A percentile compares a stretch with the other conserved stretches of the same genome.
Conservation (phyloP, 1,140 invertebrate species). For the Cherax destructor region DNA sequence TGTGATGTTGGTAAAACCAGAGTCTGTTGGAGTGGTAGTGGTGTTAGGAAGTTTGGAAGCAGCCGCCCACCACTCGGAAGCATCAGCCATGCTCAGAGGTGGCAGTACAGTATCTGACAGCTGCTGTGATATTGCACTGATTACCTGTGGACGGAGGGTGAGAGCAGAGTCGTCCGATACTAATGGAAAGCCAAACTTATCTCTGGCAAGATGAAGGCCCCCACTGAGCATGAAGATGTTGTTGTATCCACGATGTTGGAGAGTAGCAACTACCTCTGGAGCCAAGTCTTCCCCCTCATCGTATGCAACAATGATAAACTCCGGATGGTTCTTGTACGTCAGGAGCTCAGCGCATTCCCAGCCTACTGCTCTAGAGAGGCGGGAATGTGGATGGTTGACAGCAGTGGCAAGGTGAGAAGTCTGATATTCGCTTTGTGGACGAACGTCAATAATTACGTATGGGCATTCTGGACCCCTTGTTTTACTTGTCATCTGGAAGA, state of each 20-base stretch:
- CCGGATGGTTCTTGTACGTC: conserved; percentile 76
- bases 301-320: conserved; percentile 78
- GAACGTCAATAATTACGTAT: conserved; percentile 78
- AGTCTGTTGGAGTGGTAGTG: neutral
- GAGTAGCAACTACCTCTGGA: conserved; percentile 75
- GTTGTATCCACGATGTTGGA: conserved; percentile 78
- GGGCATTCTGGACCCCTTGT: conserved; percentile 72
- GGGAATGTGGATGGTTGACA: conserved; percentile 75
- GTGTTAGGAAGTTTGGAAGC: neutral
- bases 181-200: conserved; percentile 66
- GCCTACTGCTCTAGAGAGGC: conserved; percentile 76
- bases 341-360: conserved; percentile 77
- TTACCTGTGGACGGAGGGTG: neutral
- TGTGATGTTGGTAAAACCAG: neutral
- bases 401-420: conserved; percentile 77
- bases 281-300: conserved; percentile 77
- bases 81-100: conserved; percentile 46
- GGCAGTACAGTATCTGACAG: conserved; percentile 19
- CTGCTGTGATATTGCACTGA: neutral
- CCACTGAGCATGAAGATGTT: conserved; percentile 79
- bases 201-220: conserved; percentile 73
- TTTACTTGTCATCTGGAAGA: conserved; percentile 18
- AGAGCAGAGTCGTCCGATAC: conserved; percentile 9
- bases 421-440: conserved; percentile 76
- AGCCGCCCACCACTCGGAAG: conserved; percentile 52